A percentile compares a stretch with the other conserved stretches of the same genome.
phyloP scores from a whole-genome alignment of 1,140 invertebrate genomes.

The Polypedilum vanderplanki region DNA sequence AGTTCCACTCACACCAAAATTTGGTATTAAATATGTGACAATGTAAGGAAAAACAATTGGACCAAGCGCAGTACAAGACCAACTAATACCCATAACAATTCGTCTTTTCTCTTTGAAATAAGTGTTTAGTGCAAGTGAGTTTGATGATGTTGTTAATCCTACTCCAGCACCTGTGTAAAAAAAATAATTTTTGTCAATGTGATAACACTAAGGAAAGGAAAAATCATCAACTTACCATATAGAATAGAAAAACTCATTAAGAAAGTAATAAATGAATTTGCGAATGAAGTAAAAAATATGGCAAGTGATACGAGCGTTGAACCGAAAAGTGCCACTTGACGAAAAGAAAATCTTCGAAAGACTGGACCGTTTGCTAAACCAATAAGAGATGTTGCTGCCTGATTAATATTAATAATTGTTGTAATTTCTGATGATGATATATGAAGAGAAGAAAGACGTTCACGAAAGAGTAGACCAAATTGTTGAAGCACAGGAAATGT shows the following conservation, averaged over 20 bases:
- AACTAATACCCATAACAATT: conserved; percentile 50
- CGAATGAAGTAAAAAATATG: conserved; percentile 50
- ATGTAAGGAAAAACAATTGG: conserved; percentile 51
- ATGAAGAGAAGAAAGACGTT: conserved; percentile 49
- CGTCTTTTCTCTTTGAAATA: conserved; percentile 53
- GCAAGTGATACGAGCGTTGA: conserved; percentile 49
- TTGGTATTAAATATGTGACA: conserved; percentile 47
- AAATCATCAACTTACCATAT: conserved; percentile 46
- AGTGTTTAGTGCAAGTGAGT: conserved; percentile 52
- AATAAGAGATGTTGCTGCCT: conserved; percentile 53
- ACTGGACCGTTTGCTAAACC: conserved; percentile 59
- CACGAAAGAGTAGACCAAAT: conserved; percentile 58
- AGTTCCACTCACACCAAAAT: conserved; percentile 50
- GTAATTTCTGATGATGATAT: conserved; percentile 55
- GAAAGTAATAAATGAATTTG: conserved; percentile 51
- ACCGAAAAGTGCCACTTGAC: conserved; percentile 54
- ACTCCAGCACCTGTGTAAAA: conserved; percentile 50
- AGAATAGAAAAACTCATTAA: conserved; percentile 53
- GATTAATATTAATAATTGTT: conserved; percentile 59
- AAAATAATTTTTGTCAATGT: too few relatives aligned
- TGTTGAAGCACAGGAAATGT: conserved; percentile 46
- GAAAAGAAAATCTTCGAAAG: conserved; percentile 54
- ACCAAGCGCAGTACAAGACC: conserved; percentile 52
- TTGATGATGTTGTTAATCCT: conserved; percentile 54
- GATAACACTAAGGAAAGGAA: too few relatives aligned